A percentile compares a stretch with the other conserved stretches of the same genome.
Evolutionary conservation across 1,140 invertebrate species (phyloP).

Genomic region (Brachionus koreanus): DNA sequence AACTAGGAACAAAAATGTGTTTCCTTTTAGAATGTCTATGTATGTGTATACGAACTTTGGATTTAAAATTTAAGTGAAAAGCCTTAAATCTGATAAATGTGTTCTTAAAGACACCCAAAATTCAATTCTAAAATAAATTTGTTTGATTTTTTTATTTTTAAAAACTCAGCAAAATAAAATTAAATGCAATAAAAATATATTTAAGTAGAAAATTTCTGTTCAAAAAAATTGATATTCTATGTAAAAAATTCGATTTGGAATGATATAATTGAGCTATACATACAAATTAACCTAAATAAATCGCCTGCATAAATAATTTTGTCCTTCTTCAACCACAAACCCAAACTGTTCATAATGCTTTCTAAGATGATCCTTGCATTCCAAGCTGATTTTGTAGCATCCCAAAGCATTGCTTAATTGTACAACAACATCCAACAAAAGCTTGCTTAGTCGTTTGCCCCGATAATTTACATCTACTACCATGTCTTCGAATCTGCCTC

Average conservation of each 20-base stretch:
- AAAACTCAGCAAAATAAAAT: not conserved
- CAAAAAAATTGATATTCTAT: not conserved
- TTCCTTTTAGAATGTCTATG: too few species aligned
- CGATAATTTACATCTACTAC: constrained; percentile 83
- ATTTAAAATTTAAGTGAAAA: too few species aligned
- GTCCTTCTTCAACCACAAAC: constrained; percentile 67
- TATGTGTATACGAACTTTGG: too few species aligned
- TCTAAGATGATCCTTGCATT: constrained; percentile 84
- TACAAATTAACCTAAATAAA: constrained; percentile 5
- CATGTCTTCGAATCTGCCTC: constrained; percentile 89
- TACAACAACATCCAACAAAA: constrained; percentile 77
- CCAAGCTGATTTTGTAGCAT: constrained; percentile 91
- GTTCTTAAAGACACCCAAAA: too few species aligned
- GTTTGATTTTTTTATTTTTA: too few species aligned
- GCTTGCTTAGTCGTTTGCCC: constrained; percentile 84
- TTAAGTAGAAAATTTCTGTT: not conserved
- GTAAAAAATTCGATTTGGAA: not conserved
- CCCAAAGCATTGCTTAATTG: constrained; percentile 70
- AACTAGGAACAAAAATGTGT: too few species aligned
- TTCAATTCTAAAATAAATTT: too few species aligned
- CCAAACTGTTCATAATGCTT: constrained; percentile 85
- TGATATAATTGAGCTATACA: not conserved
- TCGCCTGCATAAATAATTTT: constrained; percentile 42
- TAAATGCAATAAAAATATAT: too few species aligned
- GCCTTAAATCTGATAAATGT: too few species aligned